Conservation (phyloP, 2,113 vertebrate genomes). For the Oncorhynchus clarkii region DNA sequence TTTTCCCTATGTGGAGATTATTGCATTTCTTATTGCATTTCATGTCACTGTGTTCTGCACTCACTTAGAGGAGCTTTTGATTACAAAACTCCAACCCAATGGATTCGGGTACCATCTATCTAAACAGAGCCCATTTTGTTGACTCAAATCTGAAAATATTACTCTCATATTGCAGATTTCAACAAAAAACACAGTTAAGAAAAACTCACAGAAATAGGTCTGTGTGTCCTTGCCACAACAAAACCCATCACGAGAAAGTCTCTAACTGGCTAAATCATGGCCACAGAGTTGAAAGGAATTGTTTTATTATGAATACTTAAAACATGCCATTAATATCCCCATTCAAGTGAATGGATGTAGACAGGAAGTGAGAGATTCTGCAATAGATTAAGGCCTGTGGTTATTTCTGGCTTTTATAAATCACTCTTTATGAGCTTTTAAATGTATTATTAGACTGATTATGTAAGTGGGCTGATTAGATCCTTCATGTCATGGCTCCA, state of each 20-base stretch:
- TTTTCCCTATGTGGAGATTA: neutral
- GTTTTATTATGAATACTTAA: slow-evolving; percentile 39
- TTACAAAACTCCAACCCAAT: neutral
- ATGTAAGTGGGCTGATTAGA: slow-evolving; percentile 35
- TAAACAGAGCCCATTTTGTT: neutral
- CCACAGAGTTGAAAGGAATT: slow-evolving; percentile 18
- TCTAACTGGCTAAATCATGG: neutral
- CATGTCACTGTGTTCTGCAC: neutral
- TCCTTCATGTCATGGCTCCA: slow-evolving; percentile 19
- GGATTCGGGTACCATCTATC: neutral
- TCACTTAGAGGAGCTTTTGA: neutral
- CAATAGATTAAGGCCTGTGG: slow-evolving; percentile 4
- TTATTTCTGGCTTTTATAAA: slow-evolving; percentile 34
- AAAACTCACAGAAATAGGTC: neutral
- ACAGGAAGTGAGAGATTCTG: slow-evolving; percentile 7
- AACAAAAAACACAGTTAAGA: neutral
- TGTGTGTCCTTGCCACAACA: neutral
- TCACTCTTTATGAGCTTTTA: slow-evolving; percentile 22
- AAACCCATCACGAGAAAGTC: neutral
- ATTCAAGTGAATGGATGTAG: slow-evolving; percentile 20
- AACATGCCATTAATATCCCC: neutral
- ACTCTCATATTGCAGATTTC: neutral
- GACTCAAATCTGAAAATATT: neutral
- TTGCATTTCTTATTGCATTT: slow-evolving; percentile 5
- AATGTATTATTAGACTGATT: slow-evolving; percentile 33